Base-by-base conservation (phyloP, 2,888 invertebrate genomes). In the Drosophila buzzatii region DNA sequence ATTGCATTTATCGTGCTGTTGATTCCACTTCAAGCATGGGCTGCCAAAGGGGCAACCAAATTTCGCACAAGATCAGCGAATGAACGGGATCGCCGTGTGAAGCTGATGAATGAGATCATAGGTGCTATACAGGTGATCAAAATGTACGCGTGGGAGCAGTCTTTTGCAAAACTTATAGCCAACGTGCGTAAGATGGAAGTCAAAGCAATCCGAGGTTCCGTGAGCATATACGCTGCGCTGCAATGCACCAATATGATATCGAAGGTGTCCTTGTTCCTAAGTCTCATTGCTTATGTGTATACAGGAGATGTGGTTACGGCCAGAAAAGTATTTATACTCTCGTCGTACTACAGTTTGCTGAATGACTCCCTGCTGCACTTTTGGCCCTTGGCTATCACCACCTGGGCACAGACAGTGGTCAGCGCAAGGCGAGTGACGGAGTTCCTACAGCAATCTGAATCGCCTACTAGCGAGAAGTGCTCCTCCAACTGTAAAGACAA, bases 61-160 rank as follows among this genome's bases (percentile, higher is more conserved):
- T 94, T 95, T 52, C 95, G 97, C 4, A 93, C 94, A 0, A 94
- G 95, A 87, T 97, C 97, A 0, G 97, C 98, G 0, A 92, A 95
- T 39, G 94, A 96, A 69, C 98, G 98, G 0, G 98, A 99, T 92
- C 95, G 96, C 79, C 93, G 99, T 4, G 96, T 99, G 1, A 94
- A 97, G 33, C 92, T 98, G 0, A 98, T 98, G 97, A 97, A 97
- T 90, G 98, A 98, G 91, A 96, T 97, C 0, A 95, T 98, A 33
- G 95, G 95, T 37, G 97, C 97, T 8, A 96, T 98, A 80, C 95
- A 97, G 75, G 96, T 97, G 0, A 96, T 98, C 78, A 98, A 98
- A 92, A 97, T 97, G 97, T 97, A 97, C 90, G 96, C 97, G 0
- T 98, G 97, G 96, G 97, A 98, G 92, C 95, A 95, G 47, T 96